Conservation (phyloP, 1,140 invertebrate genomes). For the Hermetia illucens region DNA sequence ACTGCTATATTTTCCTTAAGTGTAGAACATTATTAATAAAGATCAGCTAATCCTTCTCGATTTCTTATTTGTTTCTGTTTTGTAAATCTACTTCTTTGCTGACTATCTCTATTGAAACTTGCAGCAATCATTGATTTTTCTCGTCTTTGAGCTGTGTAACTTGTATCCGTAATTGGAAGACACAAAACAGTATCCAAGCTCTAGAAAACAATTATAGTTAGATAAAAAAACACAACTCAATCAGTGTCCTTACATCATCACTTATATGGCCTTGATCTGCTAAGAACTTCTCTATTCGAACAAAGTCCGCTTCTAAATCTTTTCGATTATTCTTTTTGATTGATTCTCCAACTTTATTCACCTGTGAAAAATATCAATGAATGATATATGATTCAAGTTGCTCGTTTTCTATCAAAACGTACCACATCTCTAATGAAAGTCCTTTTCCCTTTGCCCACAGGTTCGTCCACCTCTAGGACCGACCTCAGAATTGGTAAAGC, state of each 20-base stretch:
- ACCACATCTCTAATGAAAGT: slow-evolving; percentile 24
- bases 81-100: neutral
- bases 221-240: neutral
- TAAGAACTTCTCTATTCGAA: slow-evolving; percentile 29
- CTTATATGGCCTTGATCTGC: slow-evolving; percentile 29
- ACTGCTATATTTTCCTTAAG: neutral
- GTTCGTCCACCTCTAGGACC: slow-evolving; percentile 39
- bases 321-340: slow-evolving; percentile 22
- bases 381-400: neutral
- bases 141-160: neutral
- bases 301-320: slow-evolving; percentile 30
- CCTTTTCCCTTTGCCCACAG: slow-evolving; percentile 32
- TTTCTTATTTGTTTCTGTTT: too few relatives aligned
- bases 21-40: neutral
- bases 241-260: slow-evolving; percentile 22
- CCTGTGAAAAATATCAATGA: slow-evolving; percentile 17
- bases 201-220: neutral
- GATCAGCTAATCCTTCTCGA: neutral
- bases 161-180: neutral
- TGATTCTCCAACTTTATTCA: slow-evolving; percentile 29
- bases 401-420: neutral
- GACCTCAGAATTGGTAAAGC: slow-evolving; percentile 41
- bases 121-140: neutral
- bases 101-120: neutral
- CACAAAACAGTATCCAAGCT: neutral